Conservation (phyloP, 2,797 vertebrate species). For the Leptodactylus fallax region DNA sequence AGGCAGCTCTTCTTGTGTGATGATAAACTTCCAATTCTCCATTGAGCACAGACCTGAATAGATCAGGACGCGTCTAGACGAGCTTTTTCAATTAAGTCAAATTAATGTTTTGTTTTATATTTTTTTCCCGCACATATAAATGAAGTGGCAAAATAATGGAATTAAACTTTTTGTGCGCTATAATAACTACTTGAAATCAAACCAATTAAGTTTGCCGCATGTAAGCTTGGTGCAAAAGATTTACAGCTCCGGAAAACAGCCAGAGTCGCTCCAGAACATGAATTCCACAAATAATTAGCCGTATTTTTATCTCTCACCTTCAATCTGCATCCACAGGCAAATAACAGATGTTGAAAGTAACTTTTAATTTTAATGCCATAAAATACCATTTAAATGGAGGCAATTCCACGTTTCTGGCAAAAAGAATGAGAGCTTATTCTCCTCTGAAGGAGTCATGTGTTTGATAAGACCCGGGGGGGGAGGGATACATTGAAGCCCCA, state of each 20-base stretch:
- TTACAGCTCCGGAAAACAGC: constrained; percentile 36
- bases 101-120: constrained; percentile 40
- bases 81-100: constrained; percentile 40
- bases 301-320: constrained; percentile 46
- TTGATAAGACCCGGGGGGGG: not conserved
- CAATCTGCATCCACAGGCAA: constrained; percentile 39
- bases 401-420: constrained; percentile 1
- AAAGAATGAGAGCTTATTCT: not conserved
- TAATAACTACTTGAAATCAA: constrained; percentile 47
- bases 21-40: not conserved
- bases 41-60: not conserved
- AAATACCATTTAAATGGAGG: constrained; percentile 39
- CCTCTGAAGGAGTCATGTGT: not conserved
- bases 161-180: constrained; percentile 36
- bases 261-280: constrained; percentile 34
- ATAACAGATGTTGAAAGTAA: constrained; percentile 44
- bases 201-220: constrained; percentile 48
- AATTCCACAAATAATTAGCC: constrained; percentile 47
- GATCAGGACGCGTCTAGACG: constrained; percentile 1
- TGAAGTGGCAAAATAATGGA: not conserved
- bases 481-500: not conserved
- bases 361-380: constrained; percentile 44
- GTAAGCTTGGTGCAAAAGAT: constrained; percentile 33
- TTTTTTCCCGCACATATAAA: constrained; percentile 17
- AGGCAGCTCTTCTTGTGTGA: not conserved